These are phyloP conservation scores for Falco novaeseelandiae DNA, from an alignment of 2,797 vertebrate species.

Conservation along the genomic window DNA sequence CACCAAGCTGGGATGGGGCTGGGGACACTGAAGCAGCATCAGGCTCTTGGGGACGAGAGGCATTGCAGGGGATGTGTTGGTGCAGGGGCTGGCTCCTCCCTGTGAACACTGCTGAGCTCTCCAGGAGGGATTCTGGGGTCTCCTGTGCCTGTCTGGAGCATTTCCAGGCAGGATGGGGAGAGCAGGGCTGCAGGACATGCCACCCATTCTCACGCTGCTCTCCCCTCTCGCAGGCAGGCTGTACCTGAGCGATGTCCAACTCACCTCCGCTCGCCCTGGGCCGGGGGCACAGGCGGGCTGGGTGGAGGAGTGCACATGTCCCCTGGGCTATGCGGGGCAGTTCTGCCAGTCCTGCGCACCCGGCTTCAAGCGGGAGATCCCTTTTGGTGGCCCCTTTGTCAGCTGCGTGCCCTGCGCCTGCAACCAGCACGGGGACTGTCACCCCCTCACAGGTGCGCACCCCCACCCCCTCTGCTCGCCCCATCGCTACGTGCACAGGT, in stretches of 20 bases:
- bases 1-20: neutral
- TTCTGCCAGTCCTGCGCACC: conserved; percentile 87
- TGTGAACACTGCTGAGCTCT: neutral
- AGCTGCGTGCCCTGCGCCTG: conserved; percentile 88
- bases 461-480: accelerated
- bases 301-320: conserved; percentile 90
- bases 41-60: accelerated
- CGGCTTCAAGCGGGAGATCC: conserved; percentile 83
- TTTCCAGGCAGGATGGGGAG: neutral
- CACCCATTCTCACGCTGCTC: accelerated
- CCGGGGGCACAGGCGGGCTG: conserved; percentile 69
- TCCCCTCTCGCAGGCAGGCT: conserved; percentile 77
- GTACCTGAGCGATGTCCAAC: conserved; percentile 78
- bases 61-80: neutral
- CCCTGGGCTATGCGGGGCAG: conserved; percentile 82
- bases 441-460: conserved; percentile 83
- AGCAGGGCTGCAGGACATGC: accelerated
- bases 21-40: accelerated
- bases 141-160: accelerated
- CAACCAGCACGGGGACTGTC: conserved; percentile 88
- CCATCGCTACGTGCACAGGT: accelerated
- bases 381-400: conserved; percentile 70
- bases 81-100: neutral
- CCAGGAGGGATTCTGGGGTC: neutral
- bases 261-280: conserved; percentile 78